A percentile compares a stretch with the other conserved stretches of the same genome.
phyloP scores from a whole-genome alignment of 2,888 invertebrate genomes.

The Lasioglossum lativentre region DNA sequence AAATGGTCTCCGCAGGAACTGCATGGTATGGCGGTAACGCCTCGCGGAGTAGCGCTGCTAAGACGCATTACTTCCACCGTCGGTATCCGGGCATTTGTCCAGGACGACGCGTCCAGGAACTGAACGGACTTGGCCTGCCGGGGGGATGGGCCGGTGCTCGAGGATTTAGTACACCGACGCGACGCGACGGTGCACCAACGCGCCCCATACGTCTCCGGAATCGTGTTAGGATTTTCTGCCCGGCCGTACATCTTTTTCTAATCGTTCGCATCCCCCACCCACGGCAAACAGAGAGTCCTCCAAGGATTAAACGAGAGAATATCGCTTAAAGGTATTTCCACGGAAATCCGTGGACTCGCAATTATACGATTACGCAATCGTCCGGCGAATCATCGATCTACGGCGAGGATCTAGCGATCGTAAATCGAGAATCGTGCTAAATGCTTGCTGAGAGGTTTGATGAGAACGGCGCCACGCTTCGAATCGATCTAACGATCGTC shows the following conservation, averaged over 20 bases:
- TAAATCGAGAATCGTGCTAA: background rate
- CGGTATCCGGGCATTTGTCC: conserved; percentile 85
- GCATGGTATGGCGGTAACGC: conserved; percentile 56
- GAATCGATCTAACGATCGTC: conserved; percentile 11
- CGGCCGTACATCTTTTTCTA: conserved; percentile 9
- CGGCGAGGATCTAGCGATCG: background rate
- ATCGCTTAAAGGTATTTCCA: conserved; percentile 2
- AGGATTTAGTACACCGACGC: conserved; percentile 77
- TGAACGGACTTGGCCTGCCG: conserved; percentile 52
- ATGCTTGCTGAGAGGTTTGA: background rate
- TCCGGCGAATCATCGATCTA: background rate
- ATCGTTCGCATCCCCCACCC: background rate
- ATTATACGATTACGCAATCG: background rate
- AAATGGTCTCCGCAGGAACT: conserved; percentile 59
- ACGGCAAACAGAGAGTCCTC: background rate
- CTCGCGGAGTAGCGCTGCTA: conserved; percentile 70
- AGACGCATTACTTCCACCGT: conserved; percentile 84
- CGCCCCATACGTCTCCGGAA: conserved; percentile 55
- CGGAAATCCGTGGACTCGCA: conserved; percentile 1
- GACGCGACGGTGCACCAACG: conserved; percentile 15
- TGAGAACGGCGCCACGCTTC: background rate
- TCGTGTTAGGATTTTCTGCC: conserved; percentile 64
- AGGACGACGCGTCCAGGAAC: conserved; percentile 83
- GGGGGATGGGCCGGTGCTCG: conserved; percentile 49
- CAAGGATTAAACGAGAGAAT: conserved; percentile 4